Percentiles rank a stretch among this genome's conserved stretches.
Evolutionary conservation across 2,113 vertebrate genomes (phyloP).

Genomic region (Centropus unirufus): DNA sequence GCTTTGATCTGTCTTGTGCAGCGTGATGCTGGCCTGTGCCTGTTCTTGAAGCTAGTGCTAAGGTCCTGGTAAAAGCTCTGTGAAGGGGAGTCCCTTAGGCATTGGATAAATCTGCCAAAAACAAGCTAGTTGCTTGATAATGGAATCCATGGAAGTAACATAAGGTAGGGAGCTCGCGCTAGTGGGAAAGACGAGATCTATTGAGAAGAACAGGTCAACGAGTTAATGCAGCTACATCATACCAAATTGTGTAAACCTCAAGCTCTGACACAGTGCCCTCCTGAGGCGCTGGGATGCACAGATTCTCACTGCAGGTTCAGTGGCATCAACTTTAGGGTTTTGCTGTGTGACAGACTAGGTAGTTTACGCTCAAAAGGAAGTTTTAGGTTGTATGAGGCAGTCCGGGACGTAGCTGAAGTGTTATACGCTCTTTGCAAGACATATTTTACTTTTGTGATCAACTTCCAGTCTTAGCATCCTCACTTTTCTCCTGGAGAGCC

Average conservation of each 20-base stretch:
- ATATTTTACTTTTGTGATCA: neutral
- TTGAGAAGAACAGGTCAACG: neutral
- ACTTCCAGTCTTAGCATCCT: accelerated
- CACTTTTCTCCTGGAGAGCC: neutral
- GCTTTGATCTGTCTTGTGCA: neutral
- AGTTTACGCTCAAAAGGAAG: accelerated
- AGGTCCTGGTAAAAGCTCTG: neutral
- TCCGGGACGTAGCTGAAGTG: neutral
- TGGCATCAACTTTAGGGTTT: neutral
- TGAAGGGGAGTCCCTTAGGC: accelerated
- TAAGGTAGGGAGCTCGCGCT: neutral
- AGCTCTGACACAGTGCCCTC: neutral
- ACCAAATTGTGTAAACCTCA: neutral
- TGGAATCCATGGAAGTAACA: neutral
- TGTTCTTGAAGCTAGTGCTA: neutral
- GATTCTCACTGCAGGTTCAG: neutral
- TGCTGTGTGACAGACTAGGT: neutral
- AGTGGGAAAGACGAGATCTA: neutral
- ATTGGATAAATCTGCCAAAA: neutral
- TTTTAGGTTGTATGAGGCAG: neutral
- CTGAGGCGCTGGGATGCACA: neutral
- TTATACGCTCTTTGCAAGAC: neutral
- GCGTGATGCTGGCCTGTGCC: neutral
- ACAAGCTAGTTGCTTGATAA: neutral
- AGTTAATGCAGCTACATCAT: accelerated